phyloP scores from a whole-genome alignment of 2,888 invertebrate genomes.

The Stenchaetothrips biformis region DNA sequence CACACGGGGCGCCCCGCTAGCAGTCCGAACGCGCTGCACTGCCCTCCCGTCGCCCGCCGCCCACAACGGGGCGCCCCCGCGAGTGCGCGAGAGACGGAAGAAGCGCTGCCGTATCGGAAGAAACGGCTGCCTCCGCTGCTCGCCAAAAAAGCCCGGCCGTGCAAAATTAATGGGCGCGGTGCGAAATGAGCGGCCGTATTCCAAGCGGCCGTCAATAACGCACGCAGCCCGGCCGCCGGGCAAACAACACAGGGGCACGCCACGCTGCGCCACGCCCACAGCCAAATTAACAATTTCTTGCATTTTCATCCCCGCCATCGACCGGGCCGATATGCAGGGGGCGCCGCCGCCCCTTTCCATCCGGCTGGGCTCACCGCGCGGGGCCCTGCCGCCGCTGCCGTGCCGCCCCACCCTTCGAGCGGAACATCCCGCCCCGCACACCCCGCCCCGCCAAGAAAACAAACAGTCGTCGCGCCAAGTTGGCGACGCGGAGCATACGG shows the following conservation, averaged over 20 bases:
- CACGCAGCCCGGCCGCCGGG: neutral
- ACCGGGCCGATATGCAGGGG: too few relatives aligned
- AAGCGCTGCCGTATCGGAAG: too few relatives aligned
- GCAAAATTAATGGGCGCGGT: slow-evolving; percentile 3
- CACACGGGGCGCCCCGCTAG: too few relatives aligned
- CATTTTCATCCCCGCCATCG: too few relatives aligned
- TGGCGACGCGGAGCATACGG: neutral
- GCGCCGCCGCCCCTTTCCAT: too few relatives aligned
- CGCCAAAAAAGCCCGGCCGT: neutral
- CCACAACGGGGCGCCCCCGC: too few relatives aligned
- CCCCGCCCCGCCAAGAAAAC: neutral
- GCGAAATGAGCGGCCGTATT: neutral
- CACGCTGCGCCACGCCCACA: neutral
- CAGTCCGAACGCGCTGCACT: too few relatives aligned
- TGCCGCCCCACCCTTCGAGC: neutral
- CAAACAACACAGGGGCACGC: neutral
- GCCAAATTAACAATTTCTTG: neutral
- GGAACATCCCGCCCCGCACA: neutral
- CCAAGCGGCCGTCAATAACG: neutral
- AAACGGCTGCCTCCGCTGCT: too few relatives aligned
- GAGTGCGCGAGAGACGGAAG: too few relatives aligned
- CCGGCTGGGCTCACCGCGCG: too few relatives aligned
- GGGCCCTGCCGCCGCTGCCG: neutral
- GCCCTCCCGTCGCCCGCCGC: too few relatives aligned
- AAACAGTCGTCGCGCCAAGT: slow-evolving; percentile 14